Conservation (phyloP, 2,797 vertebrate species). For the Diglossa cyanea region DNA sequence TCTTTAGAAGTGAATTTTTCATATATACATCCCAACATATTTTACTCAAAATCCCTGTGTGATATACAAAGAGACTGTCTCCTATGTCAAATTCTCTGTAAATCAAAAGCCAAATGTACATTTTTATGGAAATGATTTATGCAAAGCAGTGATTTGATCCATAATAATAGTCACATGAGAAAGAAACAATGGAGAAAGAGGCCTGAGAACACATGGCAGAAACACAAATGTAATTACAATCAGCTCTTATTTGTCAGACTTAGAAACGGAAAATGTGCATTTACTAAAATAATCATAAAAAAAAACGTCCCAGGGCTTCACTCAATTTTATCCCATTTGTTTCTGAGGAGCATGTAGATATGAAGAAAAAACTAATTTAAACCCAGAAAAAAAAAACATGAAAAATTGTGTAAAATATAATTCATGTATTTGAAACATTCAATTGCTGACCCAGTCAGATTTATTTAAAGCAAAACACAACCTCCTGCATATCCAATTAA, state of each 20-base stretch:
- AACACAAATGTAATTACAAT: constrained; percentile 38
- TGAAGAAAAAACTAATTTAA: background rate
- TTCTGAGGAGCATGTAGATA: background rate
- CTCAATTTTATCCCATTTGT: background rate
- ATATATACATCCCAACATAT: background rate
- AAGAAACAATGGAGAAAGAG: constrained; percentile 7
- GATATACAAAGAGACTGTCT: background rate
- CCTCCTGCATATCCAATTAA: constrained; percentile 51
- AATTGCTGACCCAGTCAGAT: constrained; percentile 31
- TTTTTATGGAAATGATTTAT: constrained; percentile 16
- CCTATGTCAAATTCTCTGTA: background rate
- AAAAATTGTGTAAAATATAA: background rate
- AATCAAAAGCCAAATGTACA: background rate
- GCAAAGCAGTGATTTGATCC: background rate
- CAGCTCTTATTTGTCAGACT: constrained; percentile 36
- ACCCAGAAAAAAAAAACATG: background rate
- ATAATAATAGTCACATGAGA: background rate
- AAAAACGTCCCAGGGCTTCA: background rate
- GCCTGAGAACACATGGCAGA: background rate
- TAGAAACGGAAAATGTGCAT: background rate
- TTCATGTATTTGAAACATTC: background rate
- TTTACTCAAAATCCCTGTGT: background rate
- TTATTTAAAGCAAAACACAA: constrained; percentile 50
- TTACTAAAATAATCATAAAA: constrained; percentile 14
- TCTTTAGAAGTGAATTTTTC: background rate